These are phyloP conservation scores for Zaprionus camerounensis DNA, from an alignment of 1,140 invertebrate genomes.

Conservation along the genomic window DNA sequence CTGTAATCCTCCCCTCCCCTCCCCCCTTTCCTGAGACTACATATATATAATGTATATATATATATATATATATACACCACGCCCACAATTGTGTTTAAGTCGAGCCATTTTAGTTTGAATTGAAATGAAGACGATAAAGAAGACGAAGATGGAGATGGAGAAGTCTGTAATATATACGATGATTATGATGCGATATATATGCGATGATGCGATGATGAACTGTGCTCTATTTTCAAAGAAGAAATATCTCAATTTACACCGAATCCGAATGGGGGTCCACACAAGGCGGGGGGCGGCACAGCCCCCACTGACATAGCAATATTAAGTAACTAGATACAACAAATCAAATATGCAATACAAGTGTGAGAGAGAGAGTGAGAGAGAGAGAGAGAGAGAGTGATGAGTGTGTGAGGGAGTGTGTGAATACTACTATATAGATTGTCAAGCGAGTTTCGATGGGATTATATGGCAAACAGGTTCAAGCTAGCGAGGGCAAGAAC, in stretches of 20 bases:
- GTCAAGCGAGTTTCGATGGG: neutral
- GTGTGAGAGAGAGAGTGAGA: neutral
- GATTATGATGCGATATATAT: neutral
- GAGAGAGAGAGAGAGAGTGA: neutral
- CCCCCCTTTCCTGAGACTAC: constrained; percentile 9
- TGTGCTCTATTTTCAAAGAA: constrained; percentile 17
- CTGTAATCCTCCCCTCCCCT: constrained; percentile 14
- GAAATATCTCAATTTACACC: constrained; percentile 47
- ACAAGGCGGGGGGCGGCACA: constrained; percentile 1
- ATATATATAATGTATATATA: constrained; percentile 42
- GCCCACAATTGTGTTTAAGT: constrained; percentile 22
- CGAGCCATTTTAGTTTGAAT: constrained; percentile 36
- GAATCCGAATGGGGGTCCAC: constrained; percentile 24
- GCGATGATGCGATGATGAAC: neutral
- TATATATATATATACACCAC: neutral
- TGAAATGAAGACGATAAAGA: constrained; percentile 20
- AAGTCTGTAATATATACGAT: neutral
- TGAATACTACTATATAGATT: constrained; percentile 11
- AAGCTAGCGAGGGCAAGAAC: too few relatives aligned
- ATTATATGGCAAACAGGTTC: neutral
- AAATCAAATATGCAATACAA: constrained; percentile 46
- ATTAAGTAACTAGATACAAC: constrained; percentile 35
- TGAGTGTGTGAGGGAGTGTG: constrained; percentile 1
- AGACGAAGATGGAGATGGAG: neutral
- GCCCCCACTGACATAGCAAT: constrained; percentile 31